A percentile compares a stretch with the other conserved stretches of the same genome.
phyloP scores from a whole-genome alignment of 2,797 vertebrate species.

The Phaenicophaeus curvirostris region DNA sequence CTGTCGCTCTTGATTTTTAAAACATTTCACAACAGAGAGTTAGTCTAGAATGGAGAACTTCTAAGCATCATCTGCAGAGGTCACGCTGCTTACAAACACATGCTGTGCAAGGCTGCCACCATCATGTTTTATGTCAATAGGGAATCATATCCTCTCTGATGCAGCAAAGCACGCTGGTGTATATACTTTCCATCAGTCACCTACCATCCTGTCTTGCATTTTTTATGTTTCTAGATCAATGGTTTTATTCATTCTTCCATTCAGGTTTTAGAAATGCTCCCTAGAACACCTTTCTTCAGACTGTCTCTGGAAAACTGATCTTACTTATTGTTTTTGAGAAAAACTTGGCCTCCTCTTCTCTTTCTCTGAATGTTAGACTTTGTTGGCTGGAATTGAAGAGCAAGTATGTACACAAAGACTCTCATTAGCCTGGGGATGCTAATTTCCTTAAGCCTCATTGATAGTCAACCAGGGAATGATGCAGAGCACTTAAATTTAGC shows the following conservation, averaged over 20 bases:
- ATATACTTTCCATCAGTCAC: neutral
- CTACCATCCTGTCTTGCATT: neutral
- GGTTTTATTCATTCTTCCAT: neutral
- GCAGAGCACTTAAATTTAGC: conserved; percentile 6
- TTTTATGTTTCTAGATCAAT: neutral
- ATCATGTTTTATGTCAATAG: neutral
- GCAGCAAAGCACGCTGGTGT: neutral
- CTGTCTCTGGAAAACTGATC: neutral
- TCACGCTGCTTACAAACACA: neutral
- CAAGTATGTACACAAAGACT: neutral
- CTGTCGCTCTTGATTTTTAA: conserved; percentile 62
- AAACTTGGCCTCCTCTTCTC: neutral
- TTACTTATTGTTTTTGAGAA: neutral
- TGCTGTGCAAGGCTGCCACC: neutral
- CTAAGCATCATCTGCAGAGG: conserved; percentile 6
- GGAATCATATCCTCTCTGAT: neutral
- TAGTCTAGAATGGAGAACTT: conserved; percentile 6
- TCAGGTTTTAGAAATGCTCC: neutral
- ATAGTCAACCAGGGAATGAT: conserved; percentile 1
- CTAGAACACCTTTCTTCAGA: neutral
- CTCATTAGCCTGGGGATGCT: neutral
- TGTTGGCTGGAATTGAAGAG: neutral
- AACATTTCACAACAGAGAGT: conserved; percentile 35
- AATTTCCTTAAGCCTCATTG: conserved; percentile 29
- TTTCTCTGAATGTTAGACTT: neutral